Evolutionary conservation across 1,140 invertebrate genomes (phyloP), one percentile per base, ranked within the genome.

Genomic region (Drosophila santomea): DNA sequence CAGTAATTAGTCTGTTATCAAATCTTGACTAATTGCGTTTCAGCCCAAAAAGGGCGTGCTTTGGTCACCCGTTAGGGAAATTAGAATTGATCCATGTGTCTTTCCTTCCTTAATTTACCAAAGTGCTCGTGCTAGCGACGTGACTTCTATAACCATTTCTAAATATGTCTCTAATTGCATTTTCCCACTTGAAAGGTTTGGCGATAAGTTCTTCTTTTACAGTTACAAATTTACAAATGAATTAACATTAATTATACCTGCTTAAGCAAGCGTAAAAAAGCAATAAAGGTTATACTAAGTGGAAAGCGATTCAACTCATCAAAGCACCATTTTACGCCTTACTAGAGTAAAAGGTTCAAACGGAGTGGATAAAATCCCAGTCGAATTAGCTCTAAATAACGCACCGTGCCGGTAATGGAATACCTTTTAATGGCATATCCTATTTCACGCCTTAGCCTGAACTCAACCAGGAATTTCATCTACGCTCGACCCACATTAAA

Each of bases 1-100:
- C 23, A 52, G 41, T 52, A 75, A 67, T 75, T 32, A 28, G 38
- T n/a, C 38, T 38, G 32, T 76, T 68, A 76, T 76, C 47, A 76
- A 76, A 76, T 60, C 61, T 76, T 14, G 39, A 68, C 73, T 76
- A 76, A 76, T 76, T 68, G 48, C 55, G 12, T 48, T 39, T 50
- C 38, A 14, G 41, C 20, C 35, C 14, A 28, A 25, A 14, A 41
- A 3, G 48, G 28, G 28, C 8, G n/a, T 8, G 28, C 25, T 28
- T 48, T 10, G 1, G 14, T 28, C n/a, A 25, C 14, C 47, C 56
- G 41, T 50, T 56, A 39, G n/a, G 50, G n/a, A 47, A 56, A 68
- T 51, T 35, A 35, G n/a, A 71, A 71, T 48, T 39, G 50, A 69
- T 69, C 36, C 50, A 39, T 32, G 44, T 20, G 23, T 14, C 3